These are phyloP conservation scores for Drosophila putrida DNA, from an alignment of 2,888 invertebrate species.

Conservation along the genomic window DNA sequence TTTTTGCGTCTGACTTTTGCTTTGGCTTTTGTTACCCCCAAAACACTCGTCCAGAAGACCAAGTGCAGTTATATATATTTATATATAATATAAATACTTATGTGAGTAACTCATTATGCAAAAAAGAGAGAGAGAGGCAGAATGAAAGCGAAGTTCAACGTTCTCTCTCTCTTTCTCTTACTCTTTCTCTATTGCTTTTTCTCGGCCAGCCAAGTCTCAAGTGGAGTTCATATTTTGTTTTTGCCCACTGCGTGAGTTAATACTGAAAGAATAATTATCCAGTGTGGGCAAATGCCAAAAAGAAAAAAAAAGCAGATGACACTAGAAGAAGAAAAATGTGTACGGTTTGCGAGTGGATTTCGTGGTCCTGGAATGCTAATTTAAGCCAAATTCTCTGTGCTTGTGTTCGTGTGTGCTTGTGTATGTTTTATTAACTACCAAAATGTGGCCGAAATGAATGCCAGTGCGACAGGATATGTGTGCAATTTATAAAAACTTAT, in stretches of 20 bases:
- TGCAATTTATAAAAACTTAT: constrained; percentile 83
- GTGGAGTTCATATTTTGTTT: constrained; percentile 57
- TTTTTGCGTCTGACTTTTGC: constrained; percentile 51
- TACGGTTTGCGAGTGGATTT: constrained; percentile 1
- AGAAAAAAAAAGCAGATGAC: not conserved
- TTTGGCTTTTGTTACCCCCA: constrained; percentile 37
- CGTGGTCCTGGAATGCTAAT: constrained; percentile 36
- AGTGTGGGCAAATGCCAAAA: constrained; percentile 33
- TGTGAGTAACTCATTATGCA: constrained; percentile 45
- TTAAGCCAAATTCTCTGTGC: constrained; percentile 12
- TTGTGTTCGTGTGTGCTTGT: not conserved
- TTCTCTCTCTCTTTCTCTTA: no score
- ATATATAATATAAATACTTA: constrained; percentile 2
- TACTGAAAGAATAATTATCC: constrained; percentile 43
- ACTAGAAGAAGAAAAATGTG: not conserved
- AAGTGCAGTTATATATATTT: constrained; percentile 14
- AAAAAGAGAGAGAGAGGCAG: constrained; percentile 13
- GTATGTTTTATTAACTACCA: constrained; percentile 25
- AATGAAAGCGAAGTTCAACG: constrained; percentile 6
- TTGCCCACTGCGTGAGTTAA: constrained; percentile 16
- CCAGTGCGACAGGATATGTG: constrained; percentile 38
- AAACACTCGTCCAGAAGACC: constrained; percentile 23
- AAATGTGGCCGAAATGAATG: constrained; percentile 16
- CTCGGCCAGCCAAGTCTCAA: constrained; percentile 55
- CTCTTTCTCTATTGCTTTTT: not conserved